Evolutionary conservation across 2,113 vertebrate genomes (phyloP).

Genomic region (Gila orcuttii): DNA sequence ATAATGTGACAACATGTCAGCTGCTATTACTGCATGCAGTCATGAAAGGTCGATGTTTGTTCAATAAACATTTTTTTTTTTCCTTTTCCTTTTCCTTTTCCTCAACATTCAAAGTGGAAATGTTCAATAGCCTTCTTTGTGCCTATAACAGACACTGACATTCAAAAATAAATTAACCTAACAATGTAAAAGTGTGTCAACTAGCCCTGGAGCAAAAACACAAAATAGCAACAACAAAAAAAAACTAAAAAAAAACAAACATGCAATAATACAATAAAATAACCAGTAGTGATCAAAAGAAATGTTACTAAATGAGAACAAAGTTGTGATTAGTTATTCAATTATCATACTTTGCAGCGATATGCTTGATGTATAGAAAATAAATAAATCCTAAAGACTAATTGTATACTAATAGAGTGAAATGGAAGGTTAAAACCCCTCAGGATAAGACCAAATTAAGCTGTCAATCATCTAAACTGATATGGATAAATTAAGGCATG

Average conservation of each 20-base stretch:
- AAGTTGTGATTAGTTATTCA: not conserved
- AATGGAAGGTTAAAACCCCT: constrained; percentile 31
- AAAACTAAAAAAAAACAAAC: not conserved
- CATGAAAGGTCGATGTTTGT: not conserved
- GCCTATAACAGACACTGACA: not conserved
- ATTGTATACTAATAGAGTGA: constrained; percentile 26
- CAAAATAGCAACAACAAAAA: not conserved
- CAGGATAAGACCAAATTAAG: constrained; percentile 36
- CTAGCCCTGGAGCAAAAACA: constrained; percentile 14
- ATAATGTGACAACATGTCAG: not conserved
- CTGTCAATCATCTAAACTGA: constrained; percentile 21
- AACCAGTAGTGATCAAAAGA: not conserved
- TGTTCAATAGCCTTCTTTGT: not conserved
- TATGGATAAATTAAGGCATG: constrained; percentile 38
- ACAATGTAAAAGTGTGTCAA: not conserved
- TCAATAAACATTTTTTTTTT: not conserved
- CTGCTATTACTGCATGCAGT: not conserved
- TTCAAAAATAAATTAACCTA: not conserved
- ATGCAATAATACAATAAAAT: not conserved
- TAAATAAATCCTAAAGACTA: constrained; percentile 6
- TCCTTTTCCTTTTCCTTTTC: not conserved
- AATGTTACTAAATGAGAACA: not conserved
- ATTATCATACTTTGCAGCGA: not conserved
- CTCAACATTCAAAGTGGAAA: not conserved
- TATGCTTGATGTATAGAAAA: constrained; percentile 11